A percentile compares a stretch with the other conserved stretches of the same genome.
phyloP scores from a whole-genome alignment of 2,888 invertebrate species.

The Idaea biselata region DNA sequence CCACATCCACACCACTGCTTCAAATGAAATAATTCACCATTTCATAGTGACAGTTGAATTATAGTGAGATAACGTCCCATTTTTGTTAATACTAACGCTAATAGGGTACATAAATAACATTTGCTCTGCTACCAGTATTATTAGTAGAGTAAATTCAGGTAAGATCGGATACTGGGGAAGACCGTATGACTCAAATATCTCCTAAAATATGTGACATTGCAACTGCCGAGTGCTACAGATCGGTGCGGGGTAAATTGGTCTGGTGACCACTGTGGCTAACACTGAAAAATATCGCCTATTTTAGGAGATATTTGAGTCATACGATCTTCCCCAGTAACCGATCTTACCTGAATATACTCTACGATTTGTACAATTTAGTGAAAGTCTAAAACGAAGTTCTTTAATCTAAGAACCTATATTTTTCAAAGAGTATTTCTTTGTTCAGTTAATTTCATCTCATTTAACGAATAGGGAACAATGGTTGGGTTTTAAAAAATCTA shows the following conservation, averaged over 20 bases:
- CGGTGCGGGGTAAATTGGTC: too few relatives aligned
- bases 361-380: not conserved
- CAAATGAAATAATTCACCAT: not conserved
- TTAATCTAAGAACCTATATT: too few relatives aligned
- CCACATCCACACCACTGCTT: not conserved
- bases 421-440: not conserved
- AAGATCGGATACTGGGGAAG: too few relatives aligned
- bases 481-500: not conserved
- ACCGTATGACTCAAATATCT: too few relatives aligned
- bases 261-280: too few relatives aligned
- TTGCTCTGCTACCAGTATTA: slow-evolving; percentile 14
- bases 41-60: slow-evolving; percentile 1
- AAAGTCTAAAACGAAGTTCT: not conserved
- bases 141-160: too few relatives aligned
- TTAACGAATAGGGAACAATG: not conserved
- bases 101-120: slow-evolving; percentile 24
- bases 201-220: too few relatives aligned
- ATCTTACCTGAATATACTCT: too few relatives aligned
- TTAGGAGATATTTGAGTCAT: too few relatives aligned
- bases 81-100: slow-evolving; percentile 23
- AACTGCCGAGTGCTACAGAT: too few relatives aligned
- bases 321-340: too few relatives aligned
- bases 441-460: not conserved
- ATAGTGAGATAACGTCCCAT: slow-evolving; percentile 7
- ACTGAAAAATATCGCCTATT: too few relatives aligned